Percentiles rank a stretch among this genome's conserved stretches.
These are phyloP conservation scores for Catagonus wagneri DNA, from an alignment of 2,113 vertebrate genomes.

Conservation along the genomic window DNA sequence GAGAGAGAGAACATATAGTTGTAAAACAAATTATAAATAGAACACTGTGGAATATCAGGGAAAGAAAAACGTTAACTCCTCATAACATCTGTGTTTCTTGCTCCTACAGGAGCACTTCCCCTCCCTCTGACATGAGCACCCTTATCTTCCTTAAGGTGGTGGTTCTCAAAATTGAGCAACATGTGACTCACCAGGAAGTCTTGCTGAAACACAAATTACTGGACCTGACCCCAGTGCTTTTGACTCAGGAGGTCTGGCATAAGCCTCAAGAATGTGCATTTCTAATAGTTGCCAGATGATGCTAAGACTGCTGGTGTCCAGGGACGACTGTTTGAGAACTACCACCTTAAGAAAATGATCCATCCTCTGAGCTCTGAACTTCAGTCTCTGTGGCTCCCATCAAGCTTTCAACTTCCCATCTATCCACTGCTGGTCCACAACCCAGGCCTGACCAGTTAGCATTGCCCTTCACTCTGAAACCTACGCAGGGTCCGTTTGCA, in stretches of 20 bases:
- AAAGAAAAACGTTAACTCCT: neutral
- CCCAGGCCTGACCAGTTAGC: neutral
- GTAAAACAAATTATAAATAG: neutral
- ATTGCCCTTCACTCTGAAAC: neutral
- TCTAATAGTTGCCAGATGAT: neutral
- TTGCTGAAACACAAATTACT: neutral
- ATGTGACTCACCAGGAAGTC: neutral
- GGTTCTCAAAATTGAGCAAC: neutral
- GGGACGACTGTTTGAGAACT: neutral
- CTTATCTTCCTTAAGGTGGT: neutral
- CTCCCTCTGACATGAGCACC: neutral
- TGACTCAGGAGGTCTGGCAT: neutral
- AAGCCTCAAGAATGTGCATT: neutral
- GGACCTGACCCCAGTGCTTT: neutral
- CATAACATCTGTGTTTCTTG: neutral
- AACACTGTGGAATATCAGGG: neutral
- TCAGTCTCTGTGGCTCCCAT: neutral
- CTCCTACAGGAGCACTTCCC: neutral
- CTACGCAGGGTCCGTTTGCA: neutral
- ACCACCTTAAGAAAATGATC: neutral
- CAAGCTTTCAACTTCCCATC: neutral
- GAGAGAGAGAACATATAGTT: neutral
- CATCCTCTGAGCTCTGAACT: neutral
- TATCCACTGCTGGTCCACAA: neutral
- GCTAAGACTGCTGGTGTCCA: neutral